phyloP scores from a whole-genome alignment of 2,888 invertebrate genomes.

The Athetis lepigone region DNA sequence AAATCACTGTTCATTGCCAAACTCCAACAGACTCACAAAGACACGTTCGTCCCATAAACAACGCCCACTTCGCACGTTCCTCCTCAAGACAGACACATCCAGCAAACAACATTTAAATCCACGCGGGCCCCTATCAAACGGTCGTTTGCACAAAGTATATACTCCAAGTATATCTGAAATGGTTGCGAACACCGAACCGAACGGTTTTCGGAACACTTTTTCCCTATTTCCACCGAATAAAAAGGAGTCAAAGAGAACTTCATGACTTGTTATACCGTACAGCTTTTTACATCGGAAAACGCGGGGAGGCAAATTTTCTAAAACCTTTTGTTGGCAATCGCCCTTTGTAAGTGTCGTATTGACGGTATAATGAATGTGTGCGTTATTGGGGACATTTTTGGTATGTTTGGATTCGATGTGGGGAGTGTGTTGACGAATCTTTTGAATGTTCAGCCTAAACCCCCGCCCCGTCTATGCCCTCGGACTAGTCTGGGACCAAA shows the following conservation, averaged over 20 bases:
- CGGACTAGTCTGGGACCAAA: no score
- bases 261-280: conserved; percentile 87
- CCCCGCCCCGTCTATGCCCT: no score
- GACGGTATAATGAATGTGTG: conserved; percentile 56
- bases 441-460: neutral
- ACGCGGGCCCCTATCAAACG: conserved; percentile 82
- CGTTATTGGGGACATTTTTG: conserved; percentile 40
- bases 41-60: conserved; percentile 36
- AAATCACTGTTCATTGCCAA: neutral
- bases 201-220: conserved; percentile 87
- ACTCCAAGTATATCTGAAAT: conserved; percentile 83
- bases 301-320: conserved; percentile 68
- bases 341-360: conserved; percentile 60
- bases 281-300: conserved; percentile 73
- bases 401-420: neutral
- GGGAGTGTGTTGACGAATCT: neutral
- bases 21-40: conserved; percentile 16
- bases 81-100: conserved; percentile 42
- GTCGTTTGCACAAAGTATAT: conserved; percentile 88
- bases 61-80: conserved; percentile 29
- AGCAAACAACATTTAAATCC: conserved; percentile 65
- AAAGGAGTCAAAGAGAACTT: conserved; percentile 84
- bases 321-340: conserved; percentile 65
- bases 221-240: conserved; percentile 87
- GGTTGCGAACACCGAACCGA: conserved; percentile 80